Evolutionary conservation across 53 echinoderm and acorn worm species (phyloP), one percentile per base, ranked within the genome.

Genomic region (Crossaster papposus): DNA sequence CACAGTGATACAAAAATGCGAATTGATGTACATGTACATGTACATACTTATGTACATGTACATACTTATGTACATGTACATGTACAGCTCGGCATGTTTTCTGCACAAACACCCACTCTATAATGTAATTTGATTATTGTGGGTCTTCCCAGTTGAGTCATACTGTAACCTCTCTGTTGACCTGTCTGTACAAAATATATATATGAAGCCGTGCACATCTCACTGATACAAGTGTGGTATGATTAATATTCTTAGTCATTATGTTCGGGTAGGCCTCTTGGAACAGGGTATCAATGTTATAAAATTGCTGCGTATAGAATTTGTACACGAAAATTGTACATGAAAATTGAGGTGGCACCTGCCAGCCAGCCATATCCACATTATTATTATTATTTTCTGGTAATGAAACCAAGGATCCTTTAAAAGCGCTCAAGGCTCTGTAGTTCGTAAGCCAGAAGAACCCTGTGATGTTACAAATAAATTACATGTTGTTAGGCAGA

Each of bases 61-160:
- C 77, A 37, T 77, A 77, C 77, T n/a, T 71, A 3, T 44, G 44
- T 44, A 9, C 38, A 38, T 38, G 38, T 4, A 38, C 38, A 38
- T 38, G 38, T 38, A 38, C 44, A 44, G 44, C 44, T 44, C 0
- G 26, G 24, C 36, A 35, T 74, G 75, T 22, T 36, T 74, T 74
- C 35, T 10, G 18, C 34, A 36, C 14, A 74, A 17, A 74, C 18
- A 20, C 75, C 75, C 22, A 33, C 36, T 14, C 17, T 14, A 34
- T 36, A 17, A 74, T 74, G 33, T 74, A 74, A 74, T 74, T 32
- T 74, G 75, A 74, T 74, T 74, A 35, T 36, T 74, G 36, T 13
- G 33, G 36, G 75, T 20, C 23, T 74, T n/a, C 28, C 75, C 75
- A 71, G 75, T 74, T 74, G 75, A 74, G 75, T 74, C 75, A 74